phyloP scores from a whole-genome alignment of 2,888 invertebrate species.

The Nysson spinosus region DNA sequence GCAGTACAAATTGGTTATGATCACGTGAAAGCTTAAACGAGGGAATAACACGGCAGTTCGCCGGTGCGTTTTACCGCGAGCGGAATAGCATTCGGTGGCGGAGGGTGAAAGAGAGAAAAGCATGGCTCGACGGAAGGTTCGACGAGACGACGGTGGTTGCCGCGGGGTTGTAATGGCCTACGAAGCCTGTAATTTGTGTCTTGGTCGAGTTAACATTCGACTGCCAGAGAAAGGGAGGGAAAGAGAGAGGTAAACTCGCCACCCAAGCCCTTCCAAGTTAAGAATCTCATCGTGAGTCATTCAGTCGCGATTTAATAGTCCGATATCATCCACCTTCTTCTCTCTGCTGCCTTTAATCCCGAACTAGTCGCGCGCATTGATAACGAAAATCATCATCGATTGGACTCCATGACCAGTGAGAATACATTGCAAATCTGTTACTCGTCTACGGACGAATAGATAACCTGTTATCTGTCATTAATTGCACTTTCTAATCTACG shows the following conservation, averaged over 20 bases:
- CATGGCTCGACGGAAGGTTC: slow-evolving; percentile 2
- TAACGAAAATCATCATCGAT: neutral
- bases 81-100: slow-evolving; percentile 7
- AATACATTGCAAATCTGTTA: too few species aligned
- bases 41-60: slow-evolving; percentile 33
- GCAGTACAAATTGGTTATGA: slow-evolving; percentile 4
- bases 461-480: too few species aligned
- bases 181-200: slow-evolving; percentile 53
- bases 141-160: slow-evolving; percentile 40
- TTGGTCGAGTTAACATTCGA: slow-evolving; percentile 54
- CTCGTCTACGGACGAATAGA: too few species aligned
- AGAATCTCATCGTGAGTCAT: slow-evolving; percentile 17
- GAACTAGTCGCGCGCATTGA: neutral
- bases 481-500: too few species aligned
- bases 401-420: too few species aligned
- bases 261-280: slow-evolving; percentile 17
- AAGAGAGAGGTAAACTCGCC: slow-evolving; percentile 30
- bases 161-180: slow-evolving; percentile 49
- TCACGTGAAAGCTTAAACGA: slow-evolving; percentile 44
- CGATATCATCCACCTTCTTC: slow-evolving; percentile 2
- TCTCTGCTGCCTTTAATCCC: neutral
- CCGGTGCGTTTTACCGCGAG: slow-evolving; percentile 22
- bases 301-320: slow-evolving; percentile 17
- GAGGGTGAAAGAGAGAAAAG: slow-evolving; percentile 2
- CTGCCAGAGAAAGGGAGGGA: slow-evolving; percentile 29